Evolutionary conservation across 2,888 invertebrate species (phyloP), one percentile per base, ranked within the genome.

Genomic region (Thera britannica): DNA sequence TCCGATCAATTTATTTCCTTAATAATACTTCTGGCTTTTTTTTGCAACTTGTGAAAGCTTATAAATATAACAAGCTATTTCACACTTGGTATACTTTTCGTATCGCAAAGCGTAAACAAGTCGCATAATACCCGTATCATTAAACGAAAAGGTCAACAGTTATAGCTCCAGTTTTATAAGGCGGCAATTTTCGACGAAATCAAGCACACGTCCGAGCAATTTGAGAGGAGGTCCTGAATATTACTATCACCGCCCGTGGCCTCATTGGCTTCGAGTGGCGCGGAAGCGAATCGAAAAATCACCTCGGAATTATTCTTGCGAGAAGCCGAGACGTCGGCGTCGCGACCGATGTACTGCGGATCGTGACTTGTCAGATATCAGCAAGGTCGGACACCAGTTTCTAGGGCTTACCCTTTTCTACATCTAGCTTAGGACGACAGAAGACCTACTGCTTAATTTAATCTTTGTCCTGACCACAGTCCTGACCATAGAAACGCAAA

Each of bases 201-300:
- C 83, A 80, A 80, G 79, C 79, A 83, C 87, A 85, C 86, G 87
- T 88, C 79, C 80, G 77, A 77, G 85, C 86, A 87, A 88, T 89
- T 88, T 87, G 78, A 82, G 77, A 81, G 82, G 80, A 78, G 81
- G 82, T 83, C 82, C 84, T 84, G 83, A 86, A 86, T 87, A 85
- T 84, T 83, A 85, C 85, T 84, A 84, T 83, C 81, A 80, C 77
- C 71, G 79, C 74, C 72, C 78, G 79, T 75, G 81, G 75, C 76
- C 82, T 82, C 80, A 77, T 84, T 82, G 79, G 73, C 77, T 78
- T 79, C 81, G 81, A 83, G 79, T 79, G 80, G 77, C 77, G 78
- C 81, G 81, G 80, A 83, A 83, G 80, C 78, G 76, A 75, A 75
- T 75, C 77, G 78, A 82, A 85, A 84, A 85, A 84, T 80, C 79